Evolutionary conservation across 2,797 vertebrate species (phyloP), one percentile per base, ranked within the genome.

Genomic region (Epinephelus malabaricus): DNA sequence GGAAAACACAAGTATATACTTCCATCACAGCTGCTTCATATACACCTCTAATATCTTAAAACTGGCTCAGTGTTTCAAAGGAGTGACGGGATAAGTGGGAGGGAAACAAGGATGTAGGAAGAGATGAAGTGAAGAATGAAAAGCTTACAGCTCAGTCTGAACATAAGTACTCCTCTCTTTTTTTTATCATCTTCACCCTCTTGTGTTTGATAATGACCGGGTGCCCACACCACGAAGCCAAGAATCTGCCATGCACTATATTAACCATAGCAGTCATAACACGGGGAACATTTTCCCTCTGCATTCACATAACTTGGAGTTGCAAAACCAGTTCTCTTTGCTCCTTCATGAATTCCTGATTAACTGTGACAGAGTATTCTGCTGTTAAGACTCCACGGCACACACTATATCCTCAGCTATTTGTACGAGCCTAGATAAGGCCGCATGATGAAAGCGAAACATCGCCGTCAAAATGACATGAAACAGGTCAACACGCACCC

Each of bases 401-500:
- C 43, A 3, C 43, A 8, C 17, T n/a, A 8, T 14, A 69, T 84
- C 73, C 71, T 71, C 47, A 4, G 71, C 46, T 79, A 61, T 82
- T 84, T 68, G 75, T 76, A 50, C 14, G 40, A 55, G 68, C 1
- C 46, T 0, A 43, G 79, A 79, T 76, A 69, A 69, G 71, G 49
- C 25, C 2, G n/a, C 45, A 8, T 23, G 76, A 84, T 86, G 55
- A 90, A 88, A 81, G 75, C 69, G 38, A 79, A 81, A 69, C 17
- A 1, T 13, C 1, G 53, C 70, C 27, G 72, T 82, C 78, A 79
- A 53, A 66, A 46, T 79, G 79, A 89, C 68, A 81, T 6, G 12
- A 86, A 88, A 65, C 80, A 90, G 88, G 76, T 86, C 75, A 12
- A 73, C 66, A 19, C 60, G 61, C 80, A 76, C 70, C 68, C 43